Evolutionary conservation across 2,113 vertebrate species (phyloP).

Genomic region (Coturnix japonica): DNA sequence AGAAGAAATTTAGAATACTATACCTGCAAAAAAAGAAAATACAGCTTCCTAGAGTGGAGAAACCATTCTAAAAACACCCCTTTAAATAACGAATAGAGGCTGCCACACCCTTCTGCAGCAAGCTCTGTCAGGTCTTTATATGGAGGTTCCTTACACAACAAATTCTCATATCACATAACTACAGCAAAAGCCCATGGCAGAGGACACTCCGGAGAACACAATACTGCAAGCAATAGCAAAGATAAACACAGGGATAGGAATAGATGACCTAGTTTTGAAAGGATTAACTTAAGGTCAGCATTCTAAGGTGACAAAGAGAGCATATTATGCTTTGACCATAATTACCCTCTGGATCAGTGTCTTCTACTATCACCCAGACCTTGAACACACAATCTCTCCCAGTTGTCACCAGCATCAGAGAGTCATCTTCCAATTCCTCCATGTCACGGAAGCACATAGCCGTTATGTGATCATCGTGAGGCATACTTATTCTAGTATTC

Average conservation of each 20-base stretch:
- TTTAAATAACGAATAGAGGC: neutral
- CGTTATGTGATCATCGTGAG: conserved; percentile 87
- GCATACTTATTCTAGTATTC: conserved; percentile 88
- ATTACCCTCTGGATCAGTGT: conserved; percentile 81
- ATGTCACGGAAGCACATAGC: conserved; percentile 85
- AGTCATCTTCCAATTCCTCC: conserved; percentile 64
- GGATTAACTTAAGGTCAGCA: neutral
- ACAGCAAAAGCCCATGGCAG: fast-evolving
- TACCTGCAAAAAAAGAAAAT: neutral
- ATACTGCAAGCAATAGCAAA: neutral
- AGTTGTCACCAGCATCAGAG: conserved; percentile 85
- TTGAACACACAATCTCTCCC: conserved; percentile 91
- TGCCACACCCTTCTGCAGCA: neutral
- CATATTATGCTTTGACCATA: fast-evolving
- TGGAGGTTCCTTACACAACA: too few relatives aligned
- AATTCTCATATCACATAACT: neutral
- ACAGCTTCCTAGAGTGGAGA: neutral
- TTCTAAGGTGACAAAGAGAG: neutral
- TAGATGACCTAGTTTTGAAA: neutral
- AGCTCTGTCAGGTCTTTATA: neutral
- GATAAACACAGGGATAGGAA: neutral
- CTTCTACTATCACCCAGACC: conserved; percentile 86
- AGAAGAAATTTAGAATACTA: neutral
- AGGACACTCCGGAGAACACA: neutral
- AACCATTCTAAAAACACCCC: neutral